phyloP scores from a whole-genome alignment of 2,888 invertebrate species.

The Tridacna crocea region DNA sequence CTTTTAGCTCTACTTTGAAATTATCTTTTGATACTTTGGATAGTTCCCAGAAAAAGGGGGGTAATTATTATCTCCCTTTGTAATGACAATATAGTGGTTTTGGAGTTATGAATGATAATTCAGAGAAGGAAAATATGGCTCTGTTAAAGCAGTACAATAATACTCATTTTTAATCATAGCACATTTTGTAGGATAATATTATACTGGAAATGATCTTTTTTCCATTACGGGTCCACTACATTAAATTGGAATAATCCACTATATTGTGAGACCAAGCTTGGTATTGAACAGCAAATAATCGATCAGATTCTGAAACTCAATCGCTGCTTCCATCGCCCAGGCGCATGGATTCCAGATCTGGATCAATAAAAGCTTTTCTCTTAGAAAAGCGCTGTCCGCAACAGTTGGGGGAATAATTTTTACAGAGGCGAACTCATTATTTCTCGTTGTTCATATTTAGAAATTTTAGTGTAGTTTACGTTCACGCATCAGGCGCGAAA shows the following conservation, averaged over 20 bases:
- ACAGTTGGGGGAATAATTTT: constrained; percentile 39
- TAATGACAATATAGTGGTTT: no score
- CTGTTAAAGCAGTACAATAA: no score
- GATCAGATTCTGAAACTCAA: constrained; percentile 32
- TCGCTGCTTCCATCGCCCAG: constrained; percentile 28
- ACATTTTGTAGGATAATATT: no score
- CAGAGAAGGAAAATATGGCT: no score
- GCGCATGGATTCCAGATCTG: constrained; percentile 38
- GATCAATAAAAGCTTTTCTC: constrained; percentile 48
- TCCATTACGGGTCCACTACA: no score
- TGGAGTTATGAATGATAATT: no score
- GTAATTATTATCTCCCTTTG: no score
- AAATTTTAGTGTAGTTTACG: constrained; percentile 18
- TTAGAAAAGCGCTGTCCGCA: constrained; percentile 38
- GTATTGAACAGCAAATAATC: constrained; percentile 1
- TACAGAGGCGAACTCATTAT: constrained; percentile 12
- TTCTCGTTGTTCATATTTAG: constrained; percentile 14
- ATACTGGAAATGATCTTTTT: no score
- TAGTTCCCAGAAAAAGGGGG: no score
- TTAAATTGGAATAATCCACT: not conserved
- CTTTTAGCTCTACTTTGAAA: no score
- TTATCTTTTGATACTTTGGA: no score
- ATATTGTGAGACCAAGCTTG: not conserved
- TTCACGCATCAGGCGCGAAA: constrained; percentile 14
- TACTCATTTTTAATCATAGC: no score